A percentile compares a stretch with the other conserved stretches of the same genome.
Evolutionary conservation across 1,140 invertebrate genomes (phyloP).

Genomic region (Meloidogyne exigua): DNA sequence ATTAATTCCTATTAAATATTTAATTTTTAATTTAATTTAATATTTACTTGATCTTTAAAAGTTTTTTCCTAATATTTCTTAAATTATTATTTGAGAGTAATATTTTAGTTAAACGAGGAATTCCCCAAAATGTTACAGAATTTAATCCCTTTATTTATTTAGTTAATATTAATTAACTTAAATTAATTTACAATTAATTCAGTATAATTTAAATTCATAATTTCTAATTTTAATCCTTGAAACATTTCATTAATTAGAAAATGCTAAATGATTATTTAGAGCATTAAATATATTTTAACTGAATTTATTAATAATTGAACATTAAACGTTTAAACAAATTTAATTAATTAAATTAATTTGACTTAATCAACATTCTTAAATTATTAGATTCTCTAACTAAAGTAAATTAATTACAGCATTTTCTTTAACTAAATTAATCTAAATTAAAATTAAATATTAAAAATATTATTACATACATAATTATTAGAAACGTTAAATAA

Average conservation of each 20-base stretch:
- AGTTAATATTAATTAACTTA: too few species aligned
- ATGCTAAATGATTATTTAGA: conserved; percentile 43
- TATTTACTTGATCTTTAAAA: conserved; percentile 37
- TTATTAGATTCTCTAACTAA: conserved; percentile 36
- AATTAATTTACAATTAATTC: conserved; percentile 35
- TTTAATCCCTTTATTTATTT: conserved; percentile 39
- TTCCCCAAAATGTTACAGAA: conserved; percentile 34
- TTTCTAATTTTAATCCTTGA: conserved; percentile 31
- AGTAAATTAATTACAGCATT: conserved; percentile 31
- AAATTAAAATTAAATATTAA: conserved; percentile 9
- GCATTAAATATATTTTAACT: conserved; percentile 23
- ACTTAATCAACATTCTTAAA: conserved; percentile 35
- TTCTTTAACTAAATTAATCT: not conserved
- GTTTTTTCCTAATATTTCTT: conserved; percentile 45
- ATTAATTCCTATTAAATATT: conserved; percentile 12
- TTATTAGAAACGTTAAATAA: conserved; percentile 11
- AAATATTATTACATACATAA: not conserved
- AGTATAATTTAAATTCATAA: conserved; percentile 38
- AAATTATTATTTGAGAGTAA: conserved; percentile 46
- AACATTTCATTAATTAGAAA: conserved; percentile 39
- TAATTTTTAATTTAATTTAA: conserved; percentile 30
- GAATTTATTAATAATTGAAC: conserved; percentile 37
- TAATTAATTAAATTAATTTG: not conserved
- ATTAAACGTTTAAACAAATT: conserved; percentile 33
- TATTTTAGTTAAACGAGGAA: conserved; percentile 18